Evolutionary conservation across 2,888 invertebrate species (phyloP).

Genomic region (Ormyrus nitidulus): DNA sequence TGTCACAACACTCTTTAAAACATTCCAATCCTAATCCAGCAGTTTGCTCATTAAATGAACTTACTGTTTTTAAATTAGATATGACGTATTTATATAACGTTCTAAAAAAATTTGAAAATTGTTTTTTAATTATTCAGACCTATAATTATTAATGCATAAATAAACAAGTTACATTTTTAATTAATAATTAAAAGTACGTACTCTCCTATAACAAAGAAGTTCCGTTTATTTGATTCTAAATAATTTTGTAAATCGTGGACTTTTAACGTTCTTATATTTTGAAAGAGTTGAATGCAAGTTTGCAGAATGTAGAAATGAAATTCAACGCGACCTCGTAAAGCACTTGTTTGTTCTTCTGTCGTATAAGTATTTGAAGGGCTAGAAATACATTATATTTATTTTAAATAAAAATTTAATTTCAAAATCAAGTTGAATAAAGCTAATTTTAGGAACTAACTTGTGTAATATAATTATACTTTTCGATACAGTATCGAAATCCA

Average conservation of each 20-base stretch:
- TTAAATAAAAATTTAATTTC: slow-evolving; percentile 17
- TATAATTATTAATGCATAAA: slow-evolving; percentile 62
- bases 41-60: slow-evolving; percentile 78
- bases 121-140: slow-evolving; percentile 57
- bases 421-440: neutral
- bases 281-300: slow-evolving; percentile 73
- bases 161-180: slow-evolving; percentile 66
- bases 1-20: slow-evolving; percentile 75
- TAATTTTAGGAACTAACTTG: slow-evolving; percentile 69
- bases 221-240: slow-evolving; percentile 66
- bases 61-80: slow-evolving; percentile 76
- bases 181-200: slow-evolving; percentile 61
- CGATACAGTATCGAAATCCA: slow-evolving; percentile 74
- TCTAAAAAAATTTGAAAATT: slow-evolving; percentile 61
- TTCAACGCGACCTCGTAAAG: slow-evolving; percentile 77
- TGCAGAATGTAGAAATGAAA: slow-evolving; percentile 80
- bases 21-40: slow-evolving; percentile 79
- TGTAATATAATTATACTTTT: slow-evolving; percentile 76
- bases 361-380: slow-evolving; percentile 76
- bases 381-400: neutral
- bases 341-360: slow-evolving; percentile 76
- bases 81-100: slow-evolving; percentile 70
- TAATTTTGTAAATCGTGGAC: slow-evolving; percentile 64
- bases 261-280: slow-evolving; percentile 72
- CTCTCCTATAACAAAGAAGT: slow-evolving; percentile 72